Percentiles rank a stretch among this genome's conserved stretches.
phyloP scores from a whole-genome alignment of 2,113 vertebrate genomes.

The Halcyon malimbica region DNA sequence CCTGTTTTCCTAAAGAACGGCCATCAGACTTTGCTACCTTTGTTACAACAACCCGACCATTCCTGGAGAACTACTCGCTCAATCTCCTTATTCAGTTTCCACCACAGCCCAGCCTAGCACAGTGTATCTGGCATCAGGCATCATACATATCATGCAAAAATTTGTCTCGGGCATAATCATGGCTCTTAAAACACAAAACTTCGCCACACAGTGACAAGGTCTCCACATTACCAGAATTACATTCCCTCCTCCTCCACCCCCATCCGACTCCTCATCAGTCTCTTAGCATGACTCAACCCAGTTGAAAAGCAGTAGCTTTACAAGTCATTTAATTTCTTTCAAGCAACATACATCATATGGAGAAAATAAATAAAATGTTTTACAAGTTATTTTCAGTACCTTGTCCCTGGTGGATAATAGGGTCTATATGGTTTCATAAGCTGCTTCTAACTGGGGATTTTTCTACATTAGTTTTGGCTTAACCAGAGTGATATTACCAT shows the following conservation, averaged over 20 bases:
- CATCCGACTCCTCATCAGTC: conserved; percentile 28
- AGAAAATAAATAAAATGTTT: conserved; percentile 52
- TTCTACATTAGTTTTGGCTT: not conserved
- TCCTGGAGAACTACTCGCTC: not conserved
- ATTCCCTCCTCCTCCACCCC: conserved; percentile 23
- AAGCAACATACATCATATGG: not conserved
- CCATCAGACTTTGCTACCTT: not conserved
- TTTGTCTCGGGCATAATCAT: not conserved
- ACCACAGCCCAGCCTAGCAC: not conserved
- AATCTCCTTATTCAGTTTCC: not conserved
- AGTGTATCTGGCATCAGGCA: not conserved
- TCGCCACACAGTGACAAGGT: conserved; percentile 54
- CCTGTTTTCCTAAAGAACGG: not conserved
- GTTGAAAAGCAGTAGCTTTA: conserved; percentile 51
- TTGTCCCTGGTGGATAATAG: not conserved
- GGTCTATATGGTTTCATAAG: not conserved
- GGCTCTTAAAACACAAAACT: conserved; percentile 36
- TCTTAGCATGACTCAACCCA: conserved; percentile 36
- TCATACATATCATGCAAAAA: not conserved
- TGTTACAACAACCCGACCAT: not conserved
- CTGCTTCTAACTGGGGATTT: not conserved
- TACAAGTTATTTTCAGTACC: not conserved
- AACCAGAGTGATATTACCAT: not conserved
- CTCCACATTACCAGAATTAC: conserved; percentile 41
- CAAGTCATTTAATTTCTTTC: conserved; percentile 34